These are phyloP conservation scores for Channa argus DNA, from an alignment of 2,113 vertebrate genomes.

Conservation along the genomic window DNA sequence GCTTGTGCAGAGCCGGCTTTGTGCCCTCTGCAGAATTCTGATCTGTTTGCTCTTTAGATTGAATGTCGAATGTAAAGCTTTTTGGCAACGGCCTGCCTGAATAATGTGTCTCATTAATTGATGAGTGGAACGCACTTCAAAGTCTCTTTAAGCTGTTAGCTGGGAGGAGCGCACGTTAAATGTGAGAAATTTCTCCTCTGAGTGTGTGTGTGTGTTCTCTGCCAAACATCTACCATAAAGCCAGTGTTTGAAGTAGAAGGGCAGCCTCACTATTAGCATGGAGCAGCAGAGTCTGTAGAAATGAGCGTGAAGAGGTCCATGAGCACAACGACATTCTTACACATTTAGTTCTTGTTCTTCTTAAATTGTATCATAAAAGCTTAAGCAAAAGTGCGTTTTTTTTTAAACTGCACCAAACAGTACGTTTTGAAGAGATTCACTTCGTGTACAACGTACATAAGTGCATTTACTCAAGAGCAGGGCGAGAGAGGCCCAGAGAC, in stretches of 20 bases:
- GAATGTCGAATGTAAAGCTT: constrained; percentile 72
- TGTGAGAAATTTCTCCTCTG: constrained; percentile 75
- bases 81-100: constrained; percentile 73
- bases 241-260: constrained; percentile 80
- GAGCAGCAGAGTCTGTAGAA: constrained; percentile 67
- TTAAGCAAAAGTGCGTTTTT: constrained; percentile 24
- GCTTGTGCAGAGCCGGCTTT: constrained; percentile 41
- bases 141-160: constrained; percentile 79
- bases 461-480: constrained; percentile 9
- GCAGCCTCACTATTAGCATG: constrained; percentile 73
- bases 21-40: constrained; percentile 35
- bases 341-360: constrained; percentile 48
- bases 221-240: constrained; percentile 80
- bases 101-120: constrained; percentile 81
- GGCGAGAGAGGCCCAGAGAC: background rate
- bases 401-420: constrained; percentile 13
- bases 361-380: constrained; percentile 10
- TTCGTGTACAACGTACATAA: too few species aligned
- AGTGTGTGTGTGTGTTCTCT: constrained; percentile 38
- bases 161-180: constrained; percentile 72
- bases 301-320: constrained; percentile 73
- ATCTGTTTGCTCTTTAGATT: constrained; percentile 68
- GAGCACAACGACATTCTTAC: constrained; percentile 66
- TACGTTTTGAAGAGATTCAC: constrained; percentile 5
- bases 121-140: constrained; percentile 76